Base-by-base conservation (phyloP, 1,140 invertebrate species). In the Bombus huntii region DNA sequence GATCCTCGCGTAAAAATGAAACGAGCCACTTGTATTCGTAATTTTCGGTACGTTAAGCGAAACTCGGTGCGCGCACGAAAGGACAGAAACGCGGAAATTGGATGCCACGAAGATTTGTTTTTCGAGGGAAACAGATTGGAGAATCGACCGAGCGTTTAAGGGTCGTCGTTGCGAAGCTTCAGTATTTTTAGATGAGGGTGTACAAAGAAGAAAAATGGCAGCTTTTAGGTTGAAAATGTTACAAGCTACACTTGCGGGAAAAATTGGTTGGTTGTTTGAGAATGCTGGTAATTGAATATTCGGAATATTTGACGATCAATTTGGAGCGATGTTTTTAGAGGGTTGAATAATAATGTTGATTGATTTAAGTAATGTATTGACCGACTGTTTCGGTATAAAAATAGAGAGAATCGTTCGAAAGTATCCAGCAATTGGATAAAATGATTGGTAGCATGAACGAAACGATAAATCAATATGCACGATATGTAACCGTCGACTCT, bases 381-480 rank as follows among this genome's bases (percentile, higher is more conserved):
- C 47, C 47, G 18, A 53, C 59, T 13, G 59, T n/a, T n/a, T 13
- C 28, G 28, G 4, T 62, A n/a, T n/a, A 62, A 62, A 62, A 62
- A 62, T 13, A n/a, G 3, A 62, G 34, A 25, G 39, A 18, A 25
- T 15, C 18, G 37, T 57, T 68, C 4, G 4, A 31, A 42, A 65
- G 31, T 31, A 47, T 25, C 5, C 15, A 25, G 31, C 34, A 3
- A 47, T 31, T 10, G 25, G 31, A 4, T 31, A 31, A 59, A 81
- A 57, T 53, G n/a, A 81, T 81, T 44, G 53, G 9, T 39, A 66
- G n/a, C 34, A 15, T 10, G n/a, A 34, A 70, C 37, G 39, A 28
- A 77, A 77, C 34, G 34, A n/a, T 42, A 57, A 37, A 83, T 83
- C 81, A 77, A 83, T 77, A 83, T 77, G 73, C 74, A 42, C 31